phyloP scores from a whole-genome alignment of 2,888 invertebrate genomes.

The Tipula vernalis region DNA sequence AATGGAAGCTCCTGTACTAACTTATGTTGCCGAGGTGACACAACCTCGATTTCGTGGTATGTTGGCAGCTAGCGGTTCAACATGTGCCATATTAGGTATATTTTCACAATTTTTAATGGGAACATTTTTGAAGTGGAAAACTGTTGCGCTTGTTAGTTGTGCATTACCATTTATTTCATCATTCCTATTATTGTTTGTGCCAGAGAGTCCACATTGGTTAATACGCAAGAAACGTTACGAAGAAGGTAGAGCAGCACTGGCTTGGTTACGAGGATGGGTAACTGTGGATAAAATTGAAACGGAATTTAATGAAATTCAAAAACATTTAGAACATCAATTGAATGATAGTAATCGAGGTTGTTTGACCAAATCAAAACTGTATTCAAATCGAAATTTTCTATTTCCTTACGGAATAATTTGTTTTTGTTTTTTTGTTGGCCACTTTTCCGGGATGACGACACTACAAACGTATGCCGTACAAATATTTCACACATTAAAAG shows the following conservation, averaged over 20 bases:
- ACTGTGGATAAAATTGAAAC: conserved; percentile 33
- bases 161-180: conserved; percentile 50
- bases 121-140: conserved; percentile 56
- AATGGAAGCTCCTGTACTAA: conserved; percentile 52
- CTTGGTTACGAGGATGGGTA: conserved; percentile 73
- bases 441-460: conserved; percentile 64
- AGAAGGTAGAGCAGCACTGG: conserved; percentile 55
- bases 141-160: conserved; percentile 55
- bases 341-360: conserved; percentile 18
- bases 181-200: conserved; percentile 53
- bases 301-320: conserved; percentile 32
- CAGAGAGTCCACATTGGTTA: conserved; percentile 74
- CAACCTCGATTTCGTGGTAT: conserved; percentile 66
- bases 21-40: conserved; percentile 74
- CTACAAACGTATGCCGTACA: conserved; percentile 62
- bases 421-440: conserved; percentile 55
- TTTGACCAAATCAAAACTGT: conserved; percentile 32
- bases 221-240: conserved; percentile 49
- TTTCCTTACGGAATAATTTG: conserved; percentile 53
- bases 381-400: conserved; percentile 48
- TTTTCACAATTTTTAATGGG: conserved; percentile 65
- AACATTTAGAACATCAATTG: conserved; percentile 28
- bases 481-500: conserved; percentile 56
- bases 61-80: conserved; percentile 59
- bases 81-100: conserved; percentile 62